phyloP scores from a whole-genome alignment of 2,113 vertebrate species.

The Pteronura brasiliensis region DNA sequence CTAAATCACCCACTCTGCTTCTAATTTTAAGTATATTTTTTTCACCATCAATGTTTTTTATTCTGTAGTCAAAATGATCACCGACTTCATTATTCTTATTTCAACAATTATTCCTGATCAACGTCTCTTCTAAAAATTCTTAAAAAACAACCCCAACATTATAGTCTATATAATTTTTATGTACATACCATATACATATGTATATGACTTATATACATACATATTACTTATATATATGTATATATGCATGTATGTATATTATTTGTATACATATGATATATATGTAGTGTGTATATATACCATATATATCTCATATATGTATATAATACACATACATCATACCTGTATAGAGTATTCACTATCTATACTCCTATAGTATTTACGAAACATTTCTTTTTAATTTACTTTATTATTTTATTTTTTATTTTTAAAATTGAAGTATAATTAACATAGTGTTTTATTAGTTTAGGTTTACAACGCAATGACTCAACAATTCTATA shows the following conservation, averaged over 20 bases:
- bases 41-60: neutral
- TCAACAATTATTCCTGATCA: neutral
- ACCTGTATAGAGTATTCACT: neutral
- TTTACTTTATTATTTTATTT: neutral
- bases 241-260: neutral
- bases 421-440: neutral
- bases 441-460: neutral
- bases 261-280: neutral
- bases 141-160: neutral
- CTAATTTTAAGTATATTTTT: neutral
- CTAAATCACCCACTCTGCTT: neutral
- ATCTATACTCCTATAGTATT: neutral
- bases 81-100: neutral
- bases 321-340: neutral
- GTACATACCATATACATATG: neutral
- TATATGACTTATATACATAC: neutral
- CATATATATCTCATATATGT: neutral
- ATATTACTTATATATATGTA: neutral
- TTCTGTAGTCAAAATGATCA: neutral
- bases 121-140: neutral
- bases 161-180: neutral
- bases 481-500: neutral
- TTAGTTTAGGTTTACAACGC: neutral
- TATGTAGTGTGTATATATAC: neutral
- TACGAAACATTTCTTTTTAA: neutral